Evolutionary conservation across 2,888 invertebrate species (phyloP), one percentile per base, ranked within the genome.

Genomic region (Tuberolachnus salignus): DNA sequence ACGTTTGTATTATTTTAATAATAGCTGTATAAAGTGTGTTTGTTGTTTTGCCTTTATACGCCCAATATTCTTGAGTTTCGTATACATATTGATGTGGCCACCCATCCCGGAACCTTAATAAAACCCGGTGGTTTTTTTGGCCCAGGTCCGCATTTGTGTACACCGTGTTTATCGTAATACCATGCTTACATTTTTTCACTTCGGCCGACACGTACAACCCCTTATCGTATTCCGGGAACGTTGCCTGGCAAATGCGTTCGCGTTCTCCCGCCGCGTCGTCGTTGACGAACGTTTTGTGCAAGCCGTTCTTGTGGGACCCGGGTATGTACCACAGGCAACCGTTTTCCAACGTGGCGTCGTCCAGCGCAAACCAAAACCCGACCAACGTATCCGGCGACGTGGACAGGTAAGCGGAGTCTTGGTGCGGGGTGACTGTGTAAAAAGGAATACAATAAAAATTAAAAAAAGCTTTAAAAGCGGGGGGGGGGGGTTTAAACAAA

Each of bases 281-380:
- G 81, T 92, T 88, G 0, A 91, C 83, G 83, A 92, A 88, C 83
- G 92, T 88, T 70, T 92, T 87, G 83, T 93, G 92, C 0, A 93
- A 90, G 0, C 92, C 93, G 66, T 92, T 91, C 84, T 91, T 92
- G 86, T 99, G 98, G 0, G 98, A 98, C 1, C 95, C 95, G 23
- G 92, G 92, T 3, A 93, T 91, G 84, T 97, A 92, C 90, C 94
- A 95, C 6, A 99, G 88, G 84, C 98, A 99, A 6, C 99, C 98
- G 85, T 99, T 99, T 84, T 97, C 92, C 19, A 91, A 82, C 0
- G 94, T 95, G 0, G 97, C 94, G 84, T 98, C 96, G 84, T 98
- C 97, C 8, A 99, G 86, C 0, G 99, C 96, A 82, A 99, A 92
- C 99, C 99, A 99, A 84, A 97, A 92, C 0, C 98, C 98, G 1